Evolutionary conservation across 2,888 invertebrate genomes (phyloP).

Genomic region (Acanthopleura granulata): DNA sequence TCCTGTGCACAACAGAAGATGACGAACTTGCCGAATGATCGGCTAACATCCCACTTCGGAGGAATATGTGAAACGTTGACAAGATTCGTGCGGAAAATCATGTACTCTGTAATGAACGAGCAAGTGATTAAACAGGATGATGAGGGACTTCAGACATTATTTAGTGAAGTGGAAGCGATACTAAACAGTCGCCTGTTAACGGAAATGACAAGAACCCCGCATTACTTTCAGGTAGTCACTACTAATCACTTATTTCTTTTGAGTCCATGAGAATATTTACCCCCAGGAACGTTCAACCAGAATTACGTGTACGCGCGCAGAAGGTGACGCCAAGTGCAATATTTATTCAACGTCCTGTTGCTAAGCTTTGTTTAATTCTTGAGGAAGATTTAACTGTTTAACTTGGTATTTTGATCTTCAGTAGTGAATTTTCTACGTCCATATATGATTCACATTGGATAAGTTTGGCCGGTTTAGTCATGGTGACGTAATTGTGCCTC

Average conservation of each 20-base stretch:
- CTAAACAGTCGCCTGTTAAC: not conserved
- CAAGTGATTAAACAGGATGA: conserved; percentile 1
- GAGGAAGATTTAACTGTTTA: too few species aligned
- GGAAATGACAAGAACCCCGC: not conserved
- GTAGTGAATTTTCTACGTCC: too few species aligned
- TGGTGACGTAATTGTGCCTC: too few species aligned
- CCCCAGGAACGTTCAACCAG: not conserved
- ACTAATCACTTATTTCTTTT: not conserved
- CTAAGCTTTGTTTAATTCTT: too few species aligned
- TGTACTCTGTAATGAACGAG: not conserved
- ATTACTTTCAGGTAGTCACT: not conserved
- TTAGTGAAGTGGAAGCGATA: not conserved
- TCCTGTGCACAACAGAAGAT: too few species aligned
- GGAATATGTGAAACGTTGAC: not conserved
- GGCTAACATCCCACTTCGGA: not conserved
- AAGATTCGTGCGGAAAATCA: not conserved
- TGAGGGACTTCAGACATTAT: not conserved
- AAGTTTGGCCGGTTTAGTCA: too few species aligned
- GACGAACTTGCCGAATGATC: too few species aligned
- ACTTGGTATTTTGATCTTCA: too few species aligned
- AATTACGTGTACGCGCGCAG: not conserved
- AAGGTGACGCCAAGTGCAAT: not conserved
- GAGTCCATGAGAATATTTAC: not conserved
- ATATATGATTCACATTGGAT: too few species aligned
- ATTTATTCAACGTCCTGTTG: not conserved